Conservation (phyloP, 2,888 invertebrate genomes). For the Meiosimyza platycephala region DNA sequence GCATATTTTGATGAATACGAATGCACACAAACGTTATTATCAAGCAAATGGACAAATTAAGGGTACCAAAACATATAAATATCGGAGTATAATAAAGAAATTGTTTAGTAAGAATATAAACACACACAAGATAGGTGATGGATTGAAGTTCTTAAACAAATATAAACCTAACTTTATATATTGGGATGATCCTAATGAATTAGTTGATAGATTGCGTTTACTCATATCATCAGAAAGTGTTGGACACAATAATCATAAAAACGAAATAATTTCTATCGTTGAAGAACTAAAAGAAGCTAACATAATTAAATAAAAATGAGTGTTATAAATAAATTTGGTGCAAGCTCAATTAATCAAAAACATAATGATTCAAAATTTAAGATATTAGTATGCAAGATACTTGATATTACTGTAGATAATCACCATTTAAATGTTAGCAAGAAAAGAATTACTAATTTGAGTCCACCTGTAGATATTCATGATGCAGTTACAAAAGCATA, state of each 20-base stretch:
- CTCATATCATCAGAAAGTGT: conserved; percentile 36
- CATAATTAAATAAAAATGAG: conserved; percentile 18
- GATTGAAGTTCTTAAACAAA: conserved; percentile 14
- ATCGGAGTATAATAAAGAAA: conserved; percentile 26
- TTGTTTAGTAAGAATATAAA: conserved; percentile 22
- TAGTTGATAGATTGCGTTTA: conserved; percentile 53
- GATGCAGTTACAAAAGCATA: conserved; percentile 12
- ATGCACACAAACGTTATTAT: conserved; percentile 34
- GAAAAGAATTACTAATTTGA: conserved; percentile 19
- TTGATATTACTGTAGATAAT: conserved; percentile 3
- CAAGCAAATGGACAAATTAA: conserved; percentile 31
- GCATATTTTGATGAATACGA: conserved; percentile 35
- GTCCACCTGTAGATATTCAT: conserved; percentile 25
- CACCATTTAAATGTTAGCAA: conserved; percentile 11
- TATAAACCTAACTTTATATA: conserved; percentile 43
- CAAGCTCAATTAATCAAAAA: neutral
- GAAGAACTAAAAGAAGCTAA: too few relatives aligned
- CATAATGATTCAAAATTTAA: neutral
- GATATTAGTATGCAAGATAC: neutral
- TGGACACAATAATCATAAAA: conserved; percentile 36
- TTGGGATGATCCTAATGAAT: conserved; percentile 53
- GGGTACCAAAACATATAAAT: conserved; percentile 30
- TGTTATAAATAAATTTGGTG: conserved; percentile 34
- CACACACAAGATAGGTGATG: conserved; percentile 20
- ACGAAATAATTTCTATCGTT: too few relatives aligned